phyloP scores from a whole-genome alignment of 2,888 invertebrate genomes.

The Parnassius glacialis region DNA sequence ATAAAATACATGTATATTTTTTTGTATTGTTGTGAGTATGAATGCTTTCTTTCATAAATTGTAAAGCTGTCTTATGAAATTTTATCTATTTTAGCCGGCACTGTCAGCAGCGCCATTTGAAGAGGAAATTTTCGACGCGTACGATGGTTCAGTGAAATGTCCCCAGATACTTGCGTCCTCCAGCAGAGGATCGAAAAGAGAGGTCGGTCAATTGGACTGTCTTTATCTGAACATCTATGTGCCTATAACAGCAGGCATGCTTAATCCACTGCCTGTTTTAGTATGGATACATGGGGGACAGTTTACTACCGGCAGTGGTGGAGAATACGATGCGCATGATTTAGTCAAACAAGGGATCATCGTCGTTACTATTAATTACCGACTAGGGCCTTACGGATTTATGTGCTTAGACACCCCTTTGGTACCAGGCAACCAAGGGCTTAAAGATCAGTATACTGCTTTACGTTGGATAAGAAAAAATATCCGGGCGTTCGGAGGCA shows the following conservation, averaged over 20 bases:
- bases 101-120: slow-evolving; percentile 48
- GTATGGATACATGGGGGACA: slow-evolving; percentile 71
- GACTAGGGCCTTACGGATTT: slow-evolving; percentile 71
- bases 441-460: slow-evolving; percentile 67
- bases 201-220: slow-evolving; percentile 76
- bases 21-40: no score
- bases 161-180: slow-evolving; percentile 47
- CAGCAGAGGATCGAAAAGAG: slow-evolving; percentile 35
- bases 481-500: slow-evolving; percentile 68
- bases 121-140: slow-evolving; percentile 58
- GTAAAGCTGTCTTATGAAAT: no score
- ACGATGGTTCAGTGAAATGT: slow-evolving; percentile 56
- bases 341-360: slow-evolving; percentile 61
- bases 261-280: slow-evolving; percentile 62
- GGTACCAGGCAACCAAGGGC: slow-evolving; percentile 68
- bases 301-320: slow-evolving; percentile 53
- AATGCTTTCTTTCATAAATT: neutral
- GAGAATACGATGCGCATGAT: slow-evolving; percentile 50
- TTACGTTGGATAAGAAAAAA: slow-evolving; percentile 64
- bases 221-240: slow-evolving; percentile 83
- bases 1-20: no score
- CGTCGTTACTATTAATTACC: slow-evolving; percentile 68
- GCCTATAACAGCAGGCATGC: slow-evolving; percentile 55
- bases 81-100: slow-evolving; percentile 47
- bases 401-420: slow-evolving; percentile 63